These are phyloP conservation scores for Uloborus plumipes DNA, from an alignment of 2,888 invertebrate genomes.

Conservation along the genomic window DNA sequence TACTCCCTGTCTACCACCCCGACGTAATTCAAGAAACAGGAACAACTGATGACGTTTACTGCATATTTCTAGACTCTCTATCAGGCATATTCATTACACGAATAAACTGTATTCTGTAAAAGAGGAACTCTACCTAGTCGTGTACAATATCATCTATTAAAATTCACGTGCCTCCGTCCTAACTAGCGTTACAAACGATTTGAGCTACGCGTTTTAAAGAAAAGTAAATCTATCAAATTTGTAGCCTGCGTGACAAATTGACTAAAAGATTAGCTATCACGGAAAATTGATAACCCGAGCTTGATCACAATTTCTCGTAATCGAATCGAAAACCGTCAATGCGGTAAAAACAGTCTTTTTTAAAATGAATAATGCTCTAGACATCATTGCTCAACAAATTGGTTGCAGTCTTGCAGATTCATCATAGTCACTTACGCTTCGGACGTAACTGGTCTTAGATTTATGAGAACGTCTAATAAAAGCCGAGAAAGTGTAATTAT, in stretches of 20 bases:
- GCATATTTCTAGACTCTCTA: too few relatives aligned
- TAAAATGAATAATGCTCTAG: conserved; percentile 23
- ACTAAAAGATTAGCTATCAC: conserved; percentile 30
- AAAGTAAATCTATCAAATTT: conserved; percentile 36
- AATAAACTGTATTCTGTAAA: too few relatives aligned
- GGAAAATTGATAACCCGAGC: conserved; percentile 37
- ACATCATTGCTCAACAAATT: neutral
- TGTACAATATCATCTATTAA: too few relatives aligned
- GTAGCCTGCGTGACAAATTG: conserved; percentile 32
- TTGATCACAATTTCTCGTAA: conserved; percentile 33
- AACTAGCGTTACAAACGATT: too few relatives aligned
- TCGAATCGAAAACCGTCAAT: conserved; percentile 20
- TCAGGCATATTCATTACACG: too few relatives aligned
- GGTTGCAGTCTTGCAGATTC: conserved; percentile 23
- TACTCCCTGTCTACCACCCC: too few relatives aligned
- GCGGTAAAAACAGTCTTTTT: conserved; percentile 25
- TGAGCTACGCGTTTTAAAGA: neutral
- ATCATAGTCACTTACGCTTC: conserved; percentile 25
- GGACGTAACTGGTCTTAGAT: conserved; percentile 13
- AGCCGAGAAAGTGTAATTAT: conserved; percentile 33
- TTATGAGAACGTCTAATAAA: conserved; percentile 21
- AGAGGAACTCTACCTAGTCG: too few relatives aligned
- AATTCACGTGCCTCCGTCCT: too few relatives aligned
- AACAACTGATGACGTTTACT: too few relatives aligned
- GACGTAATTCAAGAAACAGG: too few relatives aligned